Base-by-base conservation (phyloP, 2,113 vertebrate genomes). In the Anser cygnoides region DNA sequence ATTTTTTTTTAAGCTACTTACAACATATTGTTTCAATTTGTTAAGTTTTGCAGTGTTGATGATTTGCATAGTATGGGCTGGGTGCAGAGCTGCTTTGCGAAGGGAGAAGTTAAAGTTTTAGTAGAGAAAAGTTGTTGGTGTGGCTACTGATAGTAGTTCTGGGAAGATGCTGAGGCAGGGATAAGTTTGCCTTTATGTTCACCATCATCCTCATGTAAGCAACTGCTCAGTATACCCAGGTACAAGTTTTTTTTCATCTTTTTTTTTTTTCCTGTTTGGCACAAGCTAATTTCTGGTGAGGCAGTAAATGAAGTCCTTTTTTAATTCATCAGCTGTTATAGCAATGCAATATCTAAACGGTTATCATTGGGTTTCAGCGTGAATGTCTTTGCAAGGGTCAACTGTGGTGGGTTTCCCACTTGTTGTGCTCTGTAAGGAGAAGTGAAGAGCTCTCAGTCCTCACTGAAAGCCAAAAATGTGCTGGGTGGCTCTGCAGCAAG, bases 351-450 rank as follows among this genome's bases (percentile, higher is more conserved):
- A 13, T 13, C 35, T 44, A 9, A 9, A 2, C 3, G 44, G 2
- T 39, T 65, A 8, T 77, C 72, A 5, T 6, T 55, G 18, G 25
- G 37, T 63, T 68, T 73, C 29, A 33, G 75, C 4, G 20, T 31
- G 39, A 86, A 61, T 0, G 13, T 12, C n/a, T 81, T n/a, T 29
- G 20, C 9, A 7, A 52, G 18, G 4, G 10, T 84, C 63, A 50
- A 20, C 65, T 76, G 35, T 2, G 0, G 2, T 3, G 14, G 21
- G 3, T 12, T 70, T 39, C 43, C 57, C 5, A 0, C 4, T 19
- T 22, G 14, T 17, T 22, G 17, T 2, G 2, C 13, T 11, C 62
- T 59, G 57, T 17, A 10, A 23, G 44, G 23, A 62, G 57, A 37
- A 52, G 19, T 66, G 43, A 33, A 88, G 55, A 84, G 16, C 33